Base-by-base conservation (phyloP, 2,888 invertebrate species). In the Cheilosia vulpina region DNA sequence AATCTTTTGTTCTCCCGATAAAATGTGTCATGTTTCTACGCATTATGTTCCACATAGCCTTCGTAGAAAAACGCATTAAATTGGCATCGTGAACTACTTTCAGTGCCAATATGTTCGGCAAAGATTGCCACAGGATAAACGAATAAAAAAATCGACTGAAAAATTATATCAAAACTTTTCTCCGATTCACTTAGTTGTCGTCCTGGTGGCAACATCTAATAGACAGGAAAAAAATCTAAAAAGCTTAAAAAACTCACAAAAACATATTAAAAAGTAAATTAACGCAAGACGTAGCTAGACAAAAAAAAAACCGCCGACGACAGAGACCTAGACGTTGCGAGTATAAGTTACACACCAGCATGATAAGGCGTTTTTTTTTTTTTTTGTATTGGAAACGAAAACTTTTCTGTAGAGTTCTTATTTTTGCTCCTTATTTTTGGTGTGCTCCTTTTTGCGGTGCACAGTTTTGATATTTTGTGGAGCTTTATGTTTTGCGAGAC, bases 261-360 rank as follows among this genome's bases (percentile, higher is more conserved):
- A 81, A 81, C 85, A 81, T 85, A 76, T 81, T 81, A 81, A 85
- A 85, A 85, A 81, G 81, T 81, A 72, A 76, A 81, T 81, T 81
- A 81, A 85, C 85, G 31, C 62, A 85, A 62, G 55, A 72, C 62
- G 45, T 43, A 62, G 53, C 17, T 47, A 13, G 31, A 31, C 19
- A 45, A 17, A 27, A 50, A 52, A 45, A 13, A 50, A 15, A n/a
- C 50, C 31, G 45, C 53, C 17, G 63, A 27, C 21, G 69, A 63
- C 58, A 45, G 31, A 45, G 38, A 55, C 50, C 38, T 38, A 47
- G 47, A 75, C 19, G 34, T 13, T 24, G 17, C 45, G 27, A 62
- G 45, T 19, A 45, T 9, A 71, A 58, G 69, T 71, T 81, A 52
- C 77, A n/a, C 7, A 69, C 71, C 58, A 27, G 27, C 27, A 27